Conservation (phyloP, 2,888 invertebrate genomes). For the Noctua comes region DNA sequence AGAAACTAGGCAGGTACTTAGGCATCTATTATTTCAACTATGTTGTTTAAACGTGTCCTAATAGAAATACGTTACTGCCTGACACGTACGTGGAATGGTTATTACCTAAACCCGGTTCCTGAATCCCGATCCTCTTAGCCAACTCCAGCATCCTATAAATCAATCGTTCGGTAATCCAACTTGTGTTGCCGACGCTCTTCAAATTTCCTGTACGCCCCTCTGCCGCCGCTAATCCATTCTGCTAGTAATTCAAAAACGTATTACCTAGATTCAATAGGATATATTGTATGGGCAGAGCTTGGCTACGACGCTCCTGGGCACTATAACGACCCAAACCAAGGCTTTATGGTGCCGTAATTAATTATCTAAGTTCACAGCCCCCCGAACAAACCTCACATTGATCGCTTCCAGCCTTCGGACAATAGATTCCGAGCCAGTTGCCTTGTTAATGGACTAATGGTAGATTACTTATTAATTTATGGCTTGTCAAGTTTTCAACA, state of each 20-base stretch:
- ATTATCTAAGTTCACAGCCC: conserved; percentile 82
- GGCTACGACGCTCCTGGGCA: conserved; percentile 80
- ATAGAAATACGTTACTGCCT: background rate
- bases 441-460: conserved; percentile 65
- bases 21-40: background rate
- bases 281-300: conserved; percentile 73
- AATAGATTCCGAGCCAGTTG: conserved; percentile 63
- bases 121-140: conserved; percentile 21
- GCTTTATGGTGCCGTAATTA: conserved; percentile 82
- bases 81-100: conserved; percentile 3
- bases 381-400: conserved; percentile 71
- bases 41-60: background rate
- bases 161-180: conserved; percentile 60
- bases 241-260: conserved; percentile 80
- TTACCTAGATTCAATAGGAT: conserved; percentile 79
- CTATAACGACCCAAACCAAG: conserved; percentile 76
- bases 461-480: conserved; percentile 63
- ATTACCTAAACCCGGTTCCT: conserved; percentile 16
- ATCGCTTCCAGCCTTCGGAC: conserved; percentile 75
- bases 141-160: conserved; percentile 45
- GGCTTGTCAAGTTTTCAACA: conserved; percentile 53
- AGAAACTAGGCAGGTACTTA: too few species aligned
- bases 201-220: conserved; percentile 60
- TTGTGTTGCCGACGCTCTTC: conserved; percentile 61
- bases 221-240: conserved; percentile 67